A percentile compares a stretch with the other conserved stretches of the same genome.
Conservation (phyloP, 1,140 invertebrate species). For the Contarinia nasturtii region DNA sequence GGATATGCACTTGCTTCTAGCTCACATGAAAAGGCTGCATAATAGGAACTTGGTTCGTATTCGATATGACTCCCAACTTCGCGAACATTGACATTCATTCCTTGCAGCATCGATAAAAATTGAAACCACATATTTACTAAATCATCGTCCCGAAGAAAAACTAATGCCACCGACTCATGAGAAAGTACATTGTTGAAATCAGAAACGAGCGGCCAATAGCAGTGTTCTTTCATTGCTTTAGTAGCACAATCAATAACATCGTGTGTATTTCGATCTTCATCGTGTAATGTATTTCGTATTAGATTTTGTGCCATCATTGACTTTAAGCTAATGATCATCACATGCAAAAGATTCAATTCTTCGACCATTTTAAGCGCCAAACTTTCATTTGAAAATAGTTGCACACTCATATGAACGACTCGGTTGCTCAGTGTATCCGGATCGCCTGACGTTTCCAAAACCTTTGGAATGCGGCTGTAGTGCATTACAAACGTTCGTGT, state of each 20-base stretch:
- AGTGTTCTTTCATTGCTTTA: slow-evolving; percentile 90
- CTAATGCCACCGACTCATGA: slow-evolving; percentile 71
- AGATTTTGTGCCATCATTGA: slow-evolving; percentile 87
- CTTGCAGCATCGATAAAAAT: slow-evolving; percentile 86
- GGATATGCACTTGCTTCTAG: slow-evolving; percentile 89
- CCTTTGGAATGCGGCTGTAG: slow-evolving; percentile 83
- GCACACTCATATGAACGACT: slow-evolving; percentile 92
- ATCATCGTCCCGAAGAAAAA: slow-evolving; percentile 71
- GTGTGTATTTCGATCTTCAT: slow-evolving; percentile 62
- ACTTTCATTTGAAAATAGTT: slow-evolving; percentile 84
- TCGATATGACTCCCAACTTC: slow-evolving; percentile 84
- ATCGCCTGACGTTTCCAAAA: slow-evolving; percentile 68
- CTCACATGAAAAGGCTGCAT: slow-evolving; percentile 91
- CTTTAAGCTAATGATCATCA: slow-evolving; percentile 84
- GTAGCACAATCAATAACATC: slow-evolving; percentile 84
- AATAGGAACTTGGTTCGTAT: slow-evolving; percentile 92
- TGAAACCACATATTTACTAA: slow-evolving; percentile 88
- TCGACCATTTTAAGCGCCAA: slow-evolving; percentile 79
- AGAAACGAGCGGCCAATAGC: slow-evolving; percentile 93
- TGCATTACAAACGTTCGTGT: slow-evolving; percentile 88
- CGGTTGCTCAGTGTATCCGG: slow-evolving; percentile 82
- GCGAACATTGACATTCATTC: slow-evolving; percentile 91
- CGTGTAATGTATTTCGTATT: slow-evolving; percentile 69
- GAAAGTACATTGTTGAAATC: slow-evolving; percentile 95
- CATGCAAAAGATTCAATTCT: slow-evolving; percentile 71